phyloP scores from a whole-genome alignment of 2,797 vertebrate genomes.

The Danio kyathit region DNA sequence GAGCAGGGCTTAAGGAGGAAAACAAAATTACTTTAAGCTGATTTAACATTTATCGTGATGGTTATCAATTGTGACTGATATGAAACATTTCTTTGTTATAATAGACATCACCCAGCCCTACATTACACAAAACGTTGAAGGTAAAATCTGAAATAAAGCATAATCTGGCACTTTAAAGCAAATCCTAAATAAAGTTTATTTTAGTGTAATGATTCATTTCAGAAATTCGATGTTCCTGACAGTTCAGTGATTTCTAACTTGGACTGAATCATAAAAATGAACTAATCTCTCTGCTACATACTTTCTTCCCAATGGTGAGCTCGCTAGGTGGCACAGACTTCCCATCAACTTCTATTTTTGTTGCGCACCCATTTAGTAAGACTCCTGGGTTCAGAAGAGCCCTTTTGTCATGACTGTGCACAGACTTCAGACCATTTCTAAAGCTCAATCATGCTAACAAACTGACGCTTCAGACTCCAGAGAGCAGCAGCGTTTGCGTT shows the following conservation, averaged over 20 bases:
- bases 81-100: too few species aligned
- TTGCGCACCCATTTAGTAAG: background rate
- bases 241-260: background rate
- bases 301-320: background rate
- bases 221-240: background rate
- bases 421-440: constrained; percentile 12
- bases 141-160: too few species aligned
- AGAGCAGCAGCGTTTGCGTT: constrained; percentile 14
- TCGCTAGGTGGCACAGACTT: background rate
- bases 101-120: too few species aligned
- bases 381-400: background rate
- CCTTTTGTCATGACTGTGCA: background rate
- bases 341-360: background rate
- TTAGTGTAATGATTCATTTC: background rate
- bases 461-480: constrained; percentile 9
- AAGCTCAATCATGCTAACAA: constrained; percentile 31
- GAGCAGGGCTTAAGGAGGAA: too few species aligned
- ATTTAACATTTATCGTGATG: too few species aligned
- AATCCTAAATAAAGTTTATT: background rate
- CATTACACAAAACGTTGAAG: too few species aligned
- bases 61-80: too few species aligned
- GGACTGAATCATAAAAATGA: background rate
- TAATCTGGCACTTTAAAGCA: too few species aligned
- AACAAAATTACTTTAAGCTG: too few species aligned
- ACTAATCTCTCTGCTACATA: background rate